These are phyloP conservation scores for Cryptotis parvus DNA, from an alignment of 2,113 vertebrate genomes.

Conservation along the genomic window DNA sequence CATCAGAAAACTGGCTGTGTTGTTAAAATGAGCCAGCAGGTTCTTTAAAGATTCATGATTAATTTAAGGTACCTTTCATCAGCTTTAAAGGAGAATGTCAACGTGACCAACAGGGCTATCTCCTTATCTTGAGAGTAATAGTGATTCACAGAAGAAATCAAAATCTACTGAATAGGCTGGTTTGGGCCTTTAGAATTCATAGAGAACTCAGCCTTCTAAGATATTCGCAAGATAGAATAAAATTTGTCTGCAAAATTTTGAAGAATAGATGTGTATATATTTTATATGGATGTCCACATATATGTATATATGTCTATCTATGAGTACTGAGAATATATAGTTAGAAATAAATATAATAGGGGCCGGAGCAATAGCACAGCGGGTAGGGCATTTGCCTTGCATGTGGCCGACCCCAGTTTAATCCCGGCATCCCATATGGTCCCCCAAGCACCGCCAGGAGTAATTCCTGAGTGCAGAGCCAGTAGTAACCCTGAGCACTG, in stretches of 20 bases:
- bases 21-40: constrained; percentile 63
- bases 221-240: background rate
- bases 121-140: constrained; percentile 48
- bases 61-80: constrained; percentile 75
- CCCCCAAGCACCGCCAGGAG: too few species aligned
- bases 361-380: too few species aligned
- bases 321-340: background rate
- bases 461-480: too few species aligned
- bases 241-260: constrained; percentile 50
- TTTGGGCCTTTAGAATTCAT: constrained; percentile 50
- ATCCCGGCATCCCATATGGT: too few species aligned
- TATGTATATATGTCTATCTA: background rate
- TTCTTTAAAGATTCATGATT: constrained; percentile 68
- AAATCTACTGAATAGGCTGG: constrained; percentile 41
- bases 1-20: constrained; percentile 56
- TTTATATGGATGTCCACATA: too few species aligned
- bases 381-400: too few species aligned
- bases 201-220: constrained; percentile 9
- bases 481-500: too few species aligned
- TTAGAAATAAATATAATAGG: too few species aligned
- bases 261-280: constrained; percentile 18
- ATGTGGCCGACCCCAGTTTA: too few species aligned
- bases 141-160: constrained; percentile 61
- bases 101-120: constrained; percentile 41
- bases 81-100: constrained; percentile 67